Evolutionary conservation across 2,797 vertebrate genomes (phyloP).

Genomic region (Phrynocephalus forsythii): DNA sequence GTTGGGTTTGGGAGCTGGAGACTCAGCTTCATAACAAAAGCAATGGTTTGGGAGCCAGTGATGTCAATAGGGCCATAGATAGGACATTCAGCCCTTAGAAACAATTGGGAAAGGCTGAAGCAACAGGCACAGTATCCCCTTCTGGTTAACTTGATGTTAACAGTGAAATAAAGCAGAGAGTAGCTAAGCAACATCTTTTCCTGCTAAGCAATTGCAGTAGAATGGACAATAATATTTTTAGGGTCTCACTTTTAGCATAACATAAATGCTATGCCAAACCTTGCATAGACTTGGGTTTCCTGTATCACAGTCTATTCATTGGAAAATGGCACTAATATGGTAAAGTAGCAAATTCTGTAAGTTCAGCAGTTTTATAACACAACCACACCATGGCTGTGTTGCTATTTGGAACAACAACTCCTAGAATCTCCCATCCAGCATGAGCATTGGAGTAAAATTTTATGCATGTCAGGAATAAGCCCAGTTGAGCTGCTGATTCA

Average conservation of each 20-base stretch:
- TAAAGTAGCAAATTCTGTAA: constrained; percentile 5
- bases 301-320: background rate
- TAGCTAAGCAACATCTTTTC: background rate
- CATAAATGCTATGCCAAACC: no score
- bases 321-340: constrained; percentile 38
- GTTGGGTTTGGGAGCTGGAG: background rate
- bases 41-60: no score
- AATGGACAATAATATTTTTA: background rate
- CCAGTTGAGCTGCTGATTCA: background rate
- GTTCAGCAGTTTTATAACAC: background rate
- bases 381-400: background rate
- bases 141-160: background rate
- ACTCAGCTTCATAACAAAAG: background rate
- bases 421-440: no score
- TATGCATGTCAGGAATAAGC: background rate
- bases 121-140: background rate
- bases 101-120: background rate
- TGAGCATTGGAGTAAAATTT: no score
- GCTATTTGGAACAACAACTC: no score
- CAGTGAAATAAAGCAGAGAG: background rate
- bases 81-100: background rate
- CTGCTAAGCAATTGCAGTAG: no score
- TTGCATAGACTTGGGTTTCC: no score
- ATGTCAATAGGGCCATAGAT: background rate
- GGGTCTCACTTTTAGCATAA: background rate